These are phyloP conservation scores for Coronaproctus castanopsis DNA, from an alignment of 2,888 invertebrate genomes.

Conservation along the genomic window DNA sequence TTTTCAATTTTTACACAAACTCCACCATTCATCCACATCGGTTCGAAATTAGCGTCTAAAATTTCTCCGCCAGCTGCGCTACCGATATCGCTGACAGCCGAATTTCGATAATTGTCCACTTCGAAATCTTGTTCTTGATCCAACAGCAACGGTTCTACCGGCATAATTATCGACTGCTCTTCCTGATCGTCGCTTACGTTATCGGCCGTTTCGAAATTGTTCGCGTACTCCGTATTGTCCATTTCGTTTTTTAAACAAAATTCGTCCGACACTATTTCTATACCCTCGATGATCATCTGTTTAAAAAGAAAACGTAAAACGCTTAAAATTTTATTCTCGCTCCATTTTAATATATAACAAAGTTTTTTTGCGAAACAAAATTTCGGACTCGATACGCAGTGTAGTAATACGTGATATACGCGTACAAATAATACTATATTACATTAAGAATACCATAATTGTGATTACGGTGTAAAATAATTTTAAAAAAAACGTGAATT, in stretches of 20 bases:
- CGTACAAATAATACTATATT: too few relatives aligned
- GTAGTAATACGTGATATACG: too few relatives aligned
- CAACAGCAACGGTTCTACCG: background rate
- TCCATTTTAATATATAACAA: too few relatives aligned
- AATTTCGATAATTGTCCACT: too few relatives aligned
- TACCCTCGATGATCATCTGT: background rate
- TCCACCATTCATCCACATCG: slow-evolving; percentile 9
- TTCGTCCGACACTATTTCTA: background rate
- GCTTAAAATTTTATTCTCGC: too few relatives aligned
- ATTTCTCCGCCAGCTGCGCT: background rate
- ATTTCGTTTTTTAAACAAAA: background rate
- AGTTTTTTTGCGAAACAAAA: too few relatives aligned
- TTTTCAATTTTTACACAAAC: background rate
- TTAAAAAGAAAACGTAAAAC: too few relatives aligned
- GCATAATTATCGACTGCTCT: background rate
- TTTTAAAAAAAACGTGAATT: too few relatives aligned
- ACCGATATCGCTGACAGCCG: too few relatives aligned
- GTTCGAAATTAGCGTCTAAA: slow-evolving; percentile 7
- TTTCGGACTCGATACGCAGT: too few relatives aligned
- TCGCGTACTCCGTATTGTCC: background rate
- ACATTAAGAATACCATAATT: too few relatives aligned
- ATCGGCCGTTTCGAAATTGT: background rate
- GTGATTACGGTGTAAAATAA: too few relatives aligned
- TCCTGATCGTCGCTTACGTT: background rate
- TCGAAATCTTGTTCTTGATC: background rate